Percentiles rank a stretch among this genome's conserved stretches.
Conservation (phyloP, 2,113 vertebrate genomes). For the Campylomormyrus numenius region DNA sequence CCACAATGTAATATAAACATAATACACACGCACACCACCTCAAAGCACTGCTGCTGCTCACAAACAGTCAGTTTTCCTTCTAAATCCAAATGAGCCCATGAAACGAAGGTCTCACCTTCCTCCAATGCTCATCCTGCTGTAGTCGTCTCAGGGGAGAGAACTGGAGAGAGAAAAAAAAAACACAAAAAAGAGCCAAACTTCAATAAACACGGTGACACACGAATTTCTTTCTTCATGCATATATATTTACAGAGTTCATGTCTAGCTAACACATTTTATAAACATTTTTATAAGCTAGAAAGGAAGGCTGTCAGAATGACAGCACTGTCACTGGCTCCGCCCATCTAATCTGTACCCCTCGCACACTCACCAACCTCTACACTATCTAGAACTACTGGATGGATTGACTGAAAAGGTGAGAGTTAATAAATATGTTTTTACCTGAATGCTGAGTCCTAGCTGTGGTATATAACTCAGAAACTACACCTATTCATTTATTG, state of each 20-base stretch:
- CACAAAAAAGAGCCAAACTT: conserved; percentile 3
- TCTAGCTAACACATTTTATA: background rate
- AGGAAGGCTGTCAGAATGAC: background rate
- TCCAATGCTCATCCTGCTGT: conserved; percentile 76
- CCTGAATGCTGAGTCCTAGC: background rate
- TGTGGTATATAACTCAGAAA: background rate
- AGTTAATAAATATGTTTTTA: background rate
- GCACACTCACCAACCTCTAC: background rate
- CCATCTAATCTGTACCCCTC: background rate
- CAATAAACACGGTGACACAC: background rate
- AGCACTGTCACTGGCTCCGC: background rate
- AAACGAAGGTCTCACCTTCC: conserved; percentile 65
- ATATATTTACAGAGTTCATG: background rate
- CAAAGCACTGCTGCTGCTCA: background rate
- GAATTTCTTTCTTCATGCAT: background rate
- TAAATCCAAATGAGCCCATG: background rate
- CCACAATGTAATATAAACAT: no score
- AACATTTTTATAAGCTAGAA: background rate
- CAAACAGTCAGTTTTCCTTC: background rate
- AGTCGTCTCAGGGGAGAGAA: conserved; percentile 84
- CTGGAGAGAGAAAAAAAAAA: conserved; percentile 48
- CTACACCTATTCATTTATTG: background rate
- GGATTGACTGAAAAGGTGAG: background rate
- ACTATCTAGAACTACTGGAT: background rate
- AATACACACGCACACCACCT: background rate